Evolutionary conservation across 2,888 invertebrate genomes (phyloP).

Genomic region (Volucella zonaria): DNA sequence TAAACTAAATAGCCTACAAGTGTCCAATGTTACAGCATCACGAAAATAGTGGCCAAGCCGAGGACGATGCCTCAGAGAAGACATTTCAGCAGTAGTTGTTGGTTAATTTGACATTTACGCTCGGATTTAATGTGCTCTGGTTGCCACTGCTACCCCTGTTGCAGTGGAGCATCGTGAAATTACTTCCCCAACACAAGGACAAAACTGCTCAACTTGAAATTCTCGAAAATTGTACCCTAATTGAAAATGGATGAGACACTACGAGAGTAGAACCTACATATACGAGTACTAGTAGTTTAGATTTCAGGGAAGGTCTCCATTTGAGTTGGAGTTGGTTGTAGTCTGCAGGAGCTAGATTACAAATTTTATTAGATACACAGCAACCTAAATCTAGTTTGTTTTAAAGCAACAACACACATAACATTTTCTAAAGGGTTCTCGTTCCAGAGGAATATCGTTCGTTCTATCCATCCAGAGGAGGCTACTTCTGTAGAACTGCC

Average conservation of each 20-base stretch:
- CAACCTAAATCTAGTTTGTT: constrained; percentile 24
- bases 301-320: not conserved
- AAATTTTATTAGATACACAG: constrained; percentile 39
- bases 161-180: constrained; percentile 35
- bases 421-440: no score
- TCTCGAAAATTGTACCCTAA: constrained; percentile 63
- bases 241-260: constrained; percentile 61
- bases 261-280: constrained; percentile 1
- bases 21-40: constrained; percentile 39
- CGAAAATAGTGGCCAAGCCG: constrained; percentile 4
- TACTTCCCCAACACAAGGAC: constrained; percentile 16
- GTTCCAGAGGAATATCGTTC: no score
- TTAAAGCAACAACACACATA: constrained; percentile 29
- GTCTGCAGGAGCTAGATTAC: not conserved
- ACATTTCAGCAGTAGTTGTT: constrained; percentile 45
- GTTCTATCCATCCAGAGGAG: no score
- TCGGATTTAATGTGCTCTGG: constrained; percentile 46
- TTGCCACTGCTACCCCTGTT: constrained; percentile 6
- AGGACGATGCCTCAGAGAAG: not conserved
- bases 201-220: constrained; percentile 36
- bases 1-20: constrained; percentile 29
- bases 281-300: not conserved
- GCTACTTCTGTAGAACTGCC: no score
- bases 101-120: constrained; percentile 69
- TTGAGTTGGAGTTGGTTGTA: constrained; percentile 39